Evolutionary conservation across 2,888 invertebrate species (phyloP).

Genomic region (Scaptomyza flava): DNA sequence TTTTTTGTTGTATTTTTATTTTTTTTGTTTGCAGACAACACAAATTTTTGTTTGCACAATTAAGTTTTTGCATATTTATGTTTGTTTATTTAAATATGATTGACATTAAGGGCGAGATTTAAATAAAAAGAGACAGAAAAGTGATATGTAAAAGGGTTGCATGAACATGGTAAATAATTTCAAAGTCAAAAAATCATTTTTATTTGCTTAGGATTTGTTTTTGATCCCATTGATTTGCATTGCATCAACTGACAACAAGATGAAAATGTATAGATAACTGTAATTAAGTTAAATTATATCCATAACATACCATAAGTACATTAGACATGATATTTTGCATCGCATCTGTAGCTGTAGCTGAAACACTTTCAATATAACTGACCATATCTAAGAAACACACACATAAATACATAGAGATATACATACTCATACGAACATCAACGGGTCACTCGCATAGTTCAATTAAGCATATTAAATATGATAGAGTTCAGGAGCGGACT

Average conservation of each 20-base stretch:
- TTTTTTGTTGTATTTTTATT: conserved; percentile 41
- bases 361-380: conserved; percentile 11
- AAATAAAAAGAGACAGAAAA: not conserved
- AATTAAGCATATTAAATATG: conserved; percentile 67
- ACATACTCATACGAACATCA: conserved; percentile 11
- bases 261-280: not conserved
- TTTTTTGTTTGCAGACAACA: conserved; percentile 31
- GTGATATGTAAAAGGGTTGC: conserved; percentile 51
- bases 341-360: not conserved
- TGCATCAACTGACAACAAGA: conserved; percentile 12
- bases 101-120: conserved; percentile 52
- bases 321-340: not conserved
- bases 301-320: not conserved
- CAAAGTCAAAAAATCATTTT: conserved; percentile 11
- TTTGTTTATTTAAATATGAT: conserved; percentile 52
- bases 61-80: conserved; percentile 48
- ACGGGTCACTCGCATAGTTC: conserved; percentile 76
- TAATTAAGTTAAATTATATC: not conserved
- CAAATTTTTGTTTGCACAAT: conserved; percentile 58
- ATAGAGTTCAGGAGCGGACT: conserved; percentile 46
- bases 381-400: conserved; percentile 9
- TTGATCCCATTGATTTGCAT: conserved; percentile 8
- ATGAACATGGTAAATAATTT: conserved; percentile 40
- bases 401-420: conserved; percentile 12
- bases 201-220: conserved; percentile 37